Evolutionary conservation across 2,888 invertebrate species (phyloP).

Genomic region (Calephelis perditalis): DNA sequence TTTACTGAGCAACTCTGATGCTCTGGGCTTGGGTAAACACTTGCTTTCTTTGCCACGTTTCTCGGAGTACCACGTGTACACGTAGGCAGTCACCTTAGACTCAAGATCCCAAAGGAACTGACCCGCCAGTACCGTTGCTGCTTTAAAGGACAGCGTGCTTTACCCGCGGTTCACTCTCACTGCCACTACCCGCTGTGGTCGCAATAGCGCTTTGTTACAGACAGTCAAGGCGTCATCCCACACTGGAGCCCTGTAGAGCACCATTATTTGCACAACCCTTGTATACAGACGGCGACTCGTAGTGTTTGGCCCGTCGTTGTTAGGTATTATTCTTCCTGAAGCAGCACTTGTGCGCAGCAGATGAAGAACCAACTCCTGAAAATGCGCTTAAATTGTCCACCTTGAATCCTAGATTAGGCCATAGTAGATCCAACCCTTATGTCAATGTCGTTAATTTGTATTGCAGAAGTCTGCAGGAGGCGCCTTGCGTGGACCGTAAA

Average conservation of each 20-base stretch:
- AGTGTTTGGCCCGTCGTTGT: background rate
- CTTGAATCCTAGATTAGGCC: background rate
- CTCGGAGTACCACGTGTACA: background rate
- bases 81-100: background rate
- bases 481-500: background rate
- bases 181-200: background rate
- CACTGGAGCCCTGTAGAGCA: background rate
- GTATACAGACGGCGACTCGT: background rate
- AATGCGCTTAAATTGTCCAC: background rate
- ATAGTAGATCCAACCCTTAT: background rate
- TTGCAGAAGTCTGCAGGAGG: background rate
- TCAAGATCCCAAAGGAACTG: background rate
- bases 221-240: background rate
- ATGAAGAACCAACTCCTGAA: background rate
- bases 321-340: background rate
- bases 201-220: background rate
- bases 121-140: background rate
- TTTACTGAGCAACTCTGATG: background rate
- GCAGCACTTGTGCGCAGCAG: background rate
- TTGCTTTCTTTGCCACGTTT: background rate
- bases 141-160: background rate
- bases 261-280: background rate
- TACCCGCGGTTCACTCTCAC: background rate
- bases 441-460: background rate
- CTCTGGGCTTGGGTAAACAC: background rate